Evolutionary conservation across 2,113 vertebrate species (phyloP), one percentile per base, ranked within the genome.

Genomic region (Macquaria australasica): DNA sequence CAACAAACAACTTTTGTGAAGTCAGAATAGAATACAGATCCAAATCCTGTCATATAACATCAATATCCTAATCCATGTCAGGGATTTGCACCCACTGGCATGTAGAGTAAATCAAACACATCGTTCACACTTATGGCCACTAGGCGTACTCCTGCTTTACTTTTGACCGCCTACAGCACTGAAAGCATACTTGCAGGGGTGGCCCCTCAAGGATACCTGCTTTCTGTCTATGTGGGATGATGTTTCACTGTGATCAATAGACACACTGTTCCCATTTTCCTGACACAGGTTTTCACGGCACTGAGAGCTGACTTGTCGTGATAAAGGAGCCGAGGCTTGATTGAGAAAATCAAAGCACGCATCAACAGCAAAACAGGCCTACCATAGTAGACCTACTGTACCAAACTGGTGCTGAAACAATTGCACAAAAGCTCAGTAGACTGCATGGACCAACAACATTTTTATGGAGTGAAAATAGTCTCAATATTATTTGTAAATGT

Each of bases 161-260:
- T 76, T 73, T 67, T 66, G 48, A 74, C 70, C 82, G 79, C 50
- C n/a, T 28, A 23, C 73, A 50, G 67, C 60, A 50, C 9, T 20
- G 64, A n/a, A 18, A 59, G 73, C 72, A 88, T 15, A 51, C 37
- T 28, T 71, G 43, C 77, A 20, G 71, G 14, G 45, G 41, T 59
- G 74, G 67, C 79, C 72, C 85, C 78, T 86, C 43, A 83, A 90
- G 85, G 85, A 88, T 85, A 89, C 78, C 79, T 83, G 85, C 64
- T 77, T 67, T 12, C 71, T 64, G 69, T 81, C 77, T 9, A 74
- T 83, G 63, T 73, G 76, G 85, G 93, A 79, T 96, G 85, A 92
- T 84, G 94, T 96, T 96, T 96, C 95, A 94, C 66, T 82, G 37
- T 74, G 93, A 95, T 96, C 95, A 91, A 96, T 95, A 93, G 87